Conservation (phyloP, 2,888 invertebrate genomes). For the Drosophila rubida region DNA sequence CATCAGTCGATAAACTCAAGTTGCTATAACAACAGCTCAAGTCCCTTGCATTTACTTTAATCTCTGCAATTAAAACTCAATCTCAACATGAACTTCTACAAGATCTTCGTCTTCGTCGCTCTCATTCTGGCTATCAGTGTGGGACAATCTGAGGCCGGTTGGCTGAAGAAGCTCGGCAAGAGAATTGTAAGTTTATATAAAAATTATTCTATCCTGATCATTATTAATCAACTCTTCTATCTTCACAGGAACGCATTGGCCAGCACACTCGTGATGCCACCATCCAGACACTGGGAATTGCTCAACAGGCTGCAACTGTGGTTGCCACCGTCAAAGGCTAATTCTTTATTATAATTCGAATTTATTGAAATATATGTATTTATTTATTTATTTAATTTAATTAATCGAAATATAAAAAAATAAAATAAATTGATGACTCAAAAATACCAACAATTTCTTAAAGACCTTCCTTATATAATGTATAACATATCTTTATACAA, state of each 20-base stretch:
- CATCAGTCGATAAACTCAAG: slow-evolving; percentile 38
- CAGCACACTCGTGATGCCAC: slow-evolving; percentile 80
- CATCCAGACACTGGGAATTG: slow-evolving; percentile 71
- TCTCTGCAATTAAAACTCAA: not conserved
- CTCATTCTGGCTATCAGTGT: slow-evolving; percentile 69
- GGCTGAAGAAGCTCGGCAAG: slow-evolving; percentile 76
- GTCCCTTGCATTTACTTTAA: not conserved
- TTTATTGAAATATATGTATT: not conserved
- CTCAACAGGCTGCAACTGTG: slow-evolving; percentile 79
- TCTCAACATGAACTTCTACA: slow-evolving; percentile 65
- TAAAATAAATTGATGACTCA: no score
- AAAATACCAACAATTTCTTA: not conserved
- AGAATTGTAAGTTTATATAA: slow-evolving; percentile 78
- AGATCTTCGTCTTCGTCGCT: slow-evolving; percentile 68
- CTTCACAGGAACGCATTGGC: slow-evolving; percentile 71
- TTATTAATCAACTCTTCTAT: not conserved
- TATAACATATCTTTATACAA: no score
- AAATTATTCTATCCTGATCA: no score
- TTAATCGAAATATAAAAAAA: not conserved
- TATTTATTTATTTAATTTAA: slow-evolving; percentile 24
- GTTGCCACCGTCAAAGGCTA: slow-evolving; percentile 71
- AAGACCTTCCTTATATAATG: no score
- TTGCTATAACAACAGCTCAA: slow-evolving; percentile 6
- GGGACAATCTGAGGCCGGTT: slow-evolving; percentile 76
- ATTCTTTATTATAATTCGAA: slow-evolving; percentile 15